These are phyloP conservation scores for Sebastes kiyomatsui DNA, from an alignment of 2,797 vertebrate genomes.

Conservation along the genomic window DNA sequence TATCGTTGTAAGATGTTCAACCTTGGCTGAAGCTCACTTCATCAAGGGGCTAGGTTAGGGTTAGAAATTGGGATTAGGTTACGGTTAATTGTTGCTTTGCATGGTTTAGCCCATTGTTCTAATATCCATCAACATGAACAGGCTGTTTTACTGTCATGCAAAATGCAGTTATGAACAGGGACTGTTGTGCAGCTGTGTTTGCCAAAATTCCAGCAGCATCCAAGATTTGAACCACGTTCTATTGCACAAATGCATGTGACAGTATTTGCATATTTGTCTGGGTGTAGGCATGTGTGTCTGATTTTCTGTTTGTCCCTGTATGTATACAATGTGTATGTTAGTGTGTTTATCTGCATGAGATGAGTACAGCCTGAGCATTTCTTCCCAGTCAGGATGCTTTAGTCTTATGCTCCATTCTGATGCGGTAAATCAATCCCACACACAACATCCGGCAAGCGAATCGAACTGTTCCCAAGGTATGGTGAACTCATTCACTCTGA, in stretches of 20 bases:
- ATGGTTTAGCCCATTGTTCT: not conserved
- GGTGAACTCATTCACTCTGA: slow-evolving; percentile 34
- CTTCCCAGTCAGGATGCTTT: not conserved
- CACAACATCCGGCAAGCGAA: slow-evolving; percentile 24
- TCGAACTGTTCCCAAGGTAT: slow-evolving; percentile 35
- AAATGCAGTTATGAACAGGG: not conserved
- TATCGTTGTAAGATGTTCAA: not conserved
- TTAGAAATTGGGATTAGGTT: too few species aligned
- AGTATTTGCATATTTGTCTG: not conserved
- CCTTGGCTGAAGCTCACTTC: not conserved
- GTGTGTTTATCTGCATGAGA: not conserved
- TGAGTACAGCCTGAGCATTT: not conserved
- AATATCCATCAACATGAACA: not conserved
- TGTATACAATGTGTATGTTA: not conserved
- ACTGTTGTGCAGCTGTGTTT: not conserved
- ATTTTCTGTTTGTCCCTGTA: not conserved
- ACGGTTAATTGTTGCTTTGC: too few species aligned
- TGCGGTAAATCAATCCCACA: slow-evolving; percentile 57
- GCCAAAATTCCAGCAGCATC: not conserved
- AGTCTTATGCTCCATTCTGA: not conserved
- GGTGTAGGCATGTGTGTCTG: not conserved
- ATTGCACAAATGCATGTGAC: not conserved
- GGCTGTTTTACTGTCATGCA: not conserved
- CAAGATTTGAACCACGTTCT: not conserved
- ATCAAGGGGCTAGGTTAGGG: not conserved